phyloP scores from a whole-genome alignment of 2,113 vertebrate genomes.

The Plectropomus leopardus region DNA sequence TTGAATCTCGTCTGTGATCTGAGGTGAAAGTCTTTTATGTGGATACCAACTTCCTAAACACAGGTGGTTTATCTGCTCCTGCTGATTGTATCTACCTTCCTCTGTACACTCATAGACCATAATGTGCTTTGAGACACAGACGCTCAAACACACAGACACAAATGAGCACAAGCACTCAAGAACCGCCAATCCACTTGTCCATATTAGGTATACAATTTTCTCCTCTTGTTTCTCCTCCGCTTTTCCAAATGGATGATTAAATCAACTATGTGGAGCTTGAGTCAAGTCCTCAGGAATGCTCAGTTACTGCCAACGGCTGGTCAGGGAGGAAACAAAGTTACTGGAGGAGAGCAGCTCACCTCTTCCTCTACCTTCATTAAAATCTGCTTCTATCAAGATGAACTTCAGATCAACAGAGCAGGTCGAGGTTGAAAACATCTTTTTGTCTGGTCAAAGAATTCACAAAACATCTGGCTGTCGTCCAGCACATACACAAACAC shows the following conservation, averaged over 20 bases:
- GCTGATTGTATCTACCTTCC: conserved; percentile 73
- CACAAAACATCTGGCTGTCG: not conserved
- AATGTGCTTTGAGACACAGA: conserved; percentile 84
- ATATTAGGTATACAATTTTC: conserved; percentile 98
- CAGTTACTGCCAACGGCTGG: conserved; percentile 91
- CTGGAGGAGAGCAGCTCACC: conserved; percentile 69
- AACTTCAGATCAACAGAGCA: conserved; percentile 43
- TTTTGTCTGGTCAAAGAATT: conserved; percentile 18
- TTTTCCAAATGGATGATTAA: conserved; percentile 94
- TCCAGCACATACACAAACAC: not conserved
- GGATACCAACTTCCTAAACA: conserved; percentile 64
- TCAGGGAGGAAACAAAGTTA: conserved; percentile 87
- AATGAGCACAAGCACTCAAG: conserved; percentile 67
- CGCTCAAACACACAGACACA: conserved; percentile 63
- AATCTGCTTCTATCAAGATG: conserved; percentile 52
- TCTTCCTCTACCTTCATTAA: conserved; percentile 61
- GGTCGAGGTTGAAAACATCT: conserved; percentile 3
- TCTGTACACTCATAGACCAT: conserved; percentile 86
- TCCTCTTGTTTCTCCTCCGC: conserved; percentile 83
- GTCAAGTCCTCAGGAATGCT: conserved; percentile 96
- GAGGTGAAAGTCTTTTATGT: conserved; percentile 68
- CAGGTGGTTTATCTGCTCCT: conserved; percentile 76
- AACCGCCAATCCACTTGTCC: conserved; percentile 91
- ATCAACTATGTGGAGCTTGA: conserved; percentile 96
- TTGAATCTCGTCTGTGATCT: conserved; percentile 48